A percentile compares a stretch with the other conserved stretches of the same genome.
phyloP scores from a whole-genome alignment of 2,113 vertebrate species.

The Phalacrocorax carbo region DNA sequence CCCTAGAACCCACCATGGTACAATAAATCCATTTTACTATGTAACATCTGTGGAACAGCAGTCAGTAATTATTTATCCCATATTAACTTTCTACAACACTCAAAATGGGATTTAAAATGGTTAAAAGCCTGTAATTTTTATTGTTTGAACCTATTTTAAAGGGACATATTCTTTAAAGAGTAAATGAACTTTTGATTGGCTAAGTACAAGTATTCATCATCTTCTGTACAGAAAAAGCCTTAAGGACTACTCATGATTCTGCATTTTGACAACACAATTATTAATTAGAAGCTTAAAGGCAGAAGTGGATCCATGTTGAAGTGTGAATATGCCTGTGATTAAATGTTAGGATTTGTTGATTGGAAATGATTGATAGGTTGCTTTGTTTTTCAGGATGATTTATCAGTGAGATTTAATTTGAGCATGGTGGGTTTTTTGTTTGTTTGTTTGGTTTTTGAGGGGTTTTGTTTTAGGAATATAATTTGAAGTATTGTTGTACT shows the following conservation, averaged over 20 bases:
- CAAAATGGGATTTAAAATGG: background rate
- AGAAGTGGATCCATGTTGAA: slow-evolving; percentile 43
- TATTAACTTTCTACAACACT: background rate
- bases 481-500: background rate
- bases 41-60: background rate
- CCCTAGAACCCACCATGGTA: background rate
- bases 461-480: background rate
- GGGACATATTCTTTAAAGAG: background rate
- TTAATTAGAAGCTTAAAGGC: slow-evolving; percentile 48
- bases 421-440: background rate
- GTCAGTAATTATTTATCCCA: background rate
- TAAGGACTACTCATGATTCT: slow-evolving; percentile 18
- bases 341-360: slow-evolving; percentile 52
- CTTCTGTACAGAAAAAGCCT: slow-evolving; percentile 15
- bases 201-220: slow-evolving; percentile 7
- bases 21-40: background rate
- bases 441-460: background rate
- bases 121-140: background rate
- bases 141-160: background rate
- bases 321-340: slow-evolving; percentile 32
- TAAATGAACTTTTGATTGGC: slow-evolving; percentile 1
- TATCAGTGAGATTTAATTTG: background rate
- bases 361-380: slow-evolving; percentile 34
- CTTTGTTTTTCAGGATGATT: slow-evolving; percentile 3
- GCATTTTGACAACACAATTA: slow-evolving; percentile 49